Base-by-base conservation (phyloP, 2,113 vertebrate species). In the Bos taurus region DNA sequence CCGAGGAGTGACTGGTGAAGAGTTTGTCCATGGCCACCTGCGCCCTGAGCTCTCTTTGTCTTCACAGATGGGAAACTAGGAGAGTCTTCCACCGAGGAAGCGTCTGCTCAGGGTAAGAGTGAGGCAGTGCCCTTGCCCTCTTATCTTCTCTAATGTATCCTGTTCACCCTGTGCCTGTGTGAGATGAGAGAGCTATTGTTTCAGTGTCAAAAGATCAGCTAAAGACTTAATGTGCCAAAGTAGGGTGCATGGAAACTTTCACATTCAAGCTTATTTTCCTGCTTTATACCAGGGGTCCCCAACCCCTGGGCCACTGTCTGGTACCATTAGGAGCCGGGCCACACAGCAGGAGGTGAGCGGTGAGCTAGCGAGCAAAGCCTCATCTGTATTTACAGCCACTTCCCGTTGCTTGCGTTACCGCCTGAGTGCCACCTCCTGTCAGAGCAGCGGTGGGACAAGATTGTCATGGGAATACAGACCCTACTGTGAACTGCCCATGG, bases 11-110 rank as follows among this genome's bases (percentile, higher is more conserved):
- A 26, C 26, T 30, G 8, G 23, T 5, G 57, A 30, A 36, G 25
- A 81, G 67, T 6, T 21, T 0, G 6, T n/a, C 8, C 2, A 2
- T 2, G 23, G 2, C 15, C 14, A 3, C 48, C 56, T 3, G 17
- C 33, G 16, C 28, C 40, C 50, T 60, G 7, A 30, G 74, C 80
- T 40, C n/a, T 26, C 56, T 26, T 30, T 97, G 56, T 93, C 90
- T 95, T 48, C 36, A 17, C 83, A 96, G 94, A 40, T 40, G 87
- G 40, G 26, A 59, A 91, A 0, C 57, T 60, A 2, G 81, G 52
- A 74, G 78, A 93, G 36, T 36, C 21, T 93, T 62, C 33, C 21
- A 1, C 36, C 0, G 64, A 83, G 48, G 93, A 64, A 1, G 59
- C 60, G 9, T 40, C 33, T 23, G 2, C 54, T n/a, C 91, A 62